Evolutionary conservation across 2,888 invertebrate genomes (phyloP).

Genomic region (Chaitophorus viminalis): DNA sequence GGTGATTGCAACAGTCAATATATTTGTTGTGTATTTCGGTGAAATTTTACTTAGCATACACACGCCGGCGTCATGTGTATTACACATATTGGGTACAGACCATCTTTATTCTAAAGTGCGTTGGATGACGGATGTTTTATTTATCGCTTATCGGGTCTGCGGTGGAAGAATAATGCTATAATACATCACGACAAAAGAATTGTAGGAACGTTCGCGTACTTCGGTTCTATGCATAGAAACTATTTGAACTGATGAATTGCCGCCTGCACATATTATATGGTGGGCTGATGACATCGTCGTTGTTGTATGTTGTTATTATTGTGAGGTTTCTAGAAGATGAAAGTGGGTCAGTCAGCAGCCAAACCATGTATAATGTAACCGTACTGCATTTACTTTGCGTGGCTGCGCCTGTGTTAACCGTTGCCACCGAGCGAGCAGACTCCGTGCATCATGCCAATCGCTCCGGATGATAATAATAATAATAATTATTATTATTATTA

Average conservation of each 20-base stretch:
- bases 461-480: not conserved
- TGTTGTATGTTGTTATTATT: constrained; percentile 1
- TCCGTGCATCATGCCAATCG: not conserved
- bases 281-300: constrained; percentile 2
- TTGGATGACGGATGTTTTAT: constrained; percentile 13
- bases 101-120: not conserved
- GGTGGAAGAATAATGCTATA: not conserved
- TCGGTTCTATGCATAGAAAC: not conserved
- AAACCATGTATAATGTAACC: not conserved
- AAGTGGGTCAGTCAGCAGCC: constrained; percentile 49
- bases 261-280: not conserved
- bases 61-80: not conserved
- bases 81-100: not conserved
- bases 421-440: not conserved
- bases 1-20: no score
- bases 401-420: not conserved
- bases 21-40: not conserved
- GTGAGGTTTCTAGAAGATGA: constrained; percentile 55
- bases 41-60: not conserved
- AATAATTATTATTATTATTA: no score
- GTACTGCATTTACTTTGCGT: not conserved
- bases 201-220: not conserved
- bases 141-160: not conserved
- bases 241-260: not conserved
- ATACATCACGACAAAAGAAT: not conserved